These are phyloP conservation scores for Drosophila pseudotalamancana DNA, from an alignment of 2,888 invertebrate genomes.

Conservation along the genomic window DNA sequence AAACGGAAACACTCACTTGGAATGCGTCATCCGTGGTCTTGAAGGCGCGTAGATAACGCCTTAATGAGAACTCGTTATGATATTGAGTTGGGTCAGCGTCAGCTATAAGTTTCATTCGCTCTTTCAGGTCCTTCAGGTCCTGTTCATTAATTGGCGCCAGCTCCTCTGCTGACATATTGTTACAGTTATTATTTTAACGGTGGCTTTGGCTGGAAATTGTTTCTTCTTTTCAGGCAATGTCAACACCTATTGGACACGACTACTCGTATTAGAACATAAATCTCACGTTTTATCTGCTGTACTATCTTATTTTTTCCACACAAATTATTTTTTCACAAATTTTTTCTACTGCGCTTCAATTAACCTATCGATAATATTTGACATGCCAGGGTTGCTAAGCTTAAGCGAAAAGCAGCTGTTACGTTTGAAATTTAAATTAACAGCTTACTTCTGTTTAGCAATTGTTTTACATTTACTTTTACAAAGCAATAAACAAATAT, in stretches of 20 bases:
- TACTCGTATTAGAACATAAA: neutral
- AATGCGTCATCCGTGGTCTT: slow-evolving; percentile 90
- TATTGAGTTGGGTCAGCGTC: slow-evolving; percentile 90
- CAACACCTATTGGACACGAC: neutral
- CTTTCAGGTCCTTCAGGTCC: slow-evolving; percentile 88
- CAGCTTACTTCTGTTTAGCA: neutral
- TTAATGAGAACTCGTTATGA: slow-evolving; percentile 90
- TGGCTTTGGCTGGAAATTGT: neutral
- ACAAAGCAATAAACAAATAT: neutral
- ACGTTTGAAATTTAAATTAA: slow-evolving; percentile 20
- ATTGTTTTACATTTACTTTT: neutral
- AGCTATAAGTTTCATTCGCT: slow-evolving; percentile 89
- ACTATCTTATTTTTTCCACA: slow-evolving; percentile 18
- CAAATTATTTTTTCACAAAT: slow-evolving; percentile 45
- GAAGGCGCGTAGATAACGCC: slow-evolving; percentile 90
- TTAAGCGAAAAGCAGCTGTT: slow-evolving; percentile 18
- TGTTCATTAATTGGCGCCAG: slow-evolving; percentile 86
- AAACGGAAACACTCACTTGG: slow-evolving; percentile 86
- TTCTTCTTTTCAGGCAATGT: neutral
- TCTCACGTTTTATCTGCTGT: slow-evolving; percentile 9
- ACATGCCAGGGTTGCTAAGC: slow-evolving; percentile 23
- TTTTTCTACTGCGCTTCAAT: slow-evolving; percentile 52
- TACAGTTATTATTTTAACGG: slow-evolving; percentile 20
- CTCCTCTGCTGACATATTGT: slow-evolving; percentile 83
- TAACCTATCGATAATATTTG: slow-evolving; percentile 38